Percentiles rank a stretch among this genome's conserved stretches.
These are phyloP conservation scores for Diphyllodes magnificus DNA, from an alignment of 2,113 vertebrate species.

Conservation along the genomic window DNA sequence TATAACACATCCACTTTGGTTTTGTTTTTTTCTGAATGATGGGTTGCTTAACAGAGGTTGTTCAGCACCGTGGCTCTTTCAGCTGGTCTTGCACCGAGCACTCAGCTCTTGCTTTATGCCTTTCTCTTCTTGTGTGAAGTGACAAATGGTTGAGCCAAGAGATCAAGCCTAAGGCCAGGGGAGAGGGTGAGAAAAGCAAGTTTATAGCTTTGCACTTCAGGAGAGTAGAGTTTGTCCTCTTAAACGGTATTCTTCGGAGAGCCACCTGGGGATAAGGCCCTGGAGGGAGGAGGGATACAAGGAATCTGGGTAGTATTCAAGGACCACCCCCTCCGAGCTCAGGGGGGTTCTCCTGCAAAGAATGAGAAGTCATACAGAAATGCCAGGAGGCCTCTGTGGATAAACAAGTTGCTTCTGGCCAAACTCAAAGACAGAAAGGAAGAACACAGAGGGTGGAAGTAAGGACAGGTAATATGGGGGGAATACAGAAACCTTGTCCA, in stretches of 20 bases:
- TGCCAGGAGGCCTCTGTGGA: neutral
- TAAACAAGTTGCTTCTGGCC: neutral
- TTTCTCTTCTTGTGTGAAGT: neutral
- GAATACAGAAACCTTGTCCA: neutral
- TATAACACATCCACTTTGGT: neutral
- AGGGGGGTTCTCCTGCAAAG: neutral
- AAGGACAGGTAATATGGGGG: neutral
- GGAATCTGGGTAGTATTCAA: accelerated
- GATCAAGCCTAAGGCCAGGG: neutral
- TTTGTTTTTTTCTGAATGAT: neutral
- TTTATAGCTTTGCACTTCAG: neutral
- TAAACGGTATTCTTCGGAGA: neutral
- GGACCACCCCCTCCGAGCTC: neutral
- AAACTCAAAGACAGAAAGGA: neutral
- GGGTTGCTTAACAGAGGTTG: neutral
- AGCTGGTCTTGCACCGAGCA: neutral
- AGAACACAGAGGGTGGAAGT: neutral
- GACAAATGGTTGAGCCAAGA: neutral
- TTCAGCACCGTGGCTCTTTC: neutral
- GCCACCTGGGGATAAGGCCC: neutral
- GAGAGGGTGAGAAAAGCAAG: neutral
- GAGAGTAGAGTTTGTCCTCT: neutral
- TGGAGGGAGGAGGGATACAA: neutral
- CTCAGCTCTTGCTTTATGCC: neutral
- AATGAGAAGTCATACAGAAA: neutral